phyloP scores from a whole-genome alignment of 2,888 invertebrate genomes.

The Pandemis cinnamomeana region DNA sequence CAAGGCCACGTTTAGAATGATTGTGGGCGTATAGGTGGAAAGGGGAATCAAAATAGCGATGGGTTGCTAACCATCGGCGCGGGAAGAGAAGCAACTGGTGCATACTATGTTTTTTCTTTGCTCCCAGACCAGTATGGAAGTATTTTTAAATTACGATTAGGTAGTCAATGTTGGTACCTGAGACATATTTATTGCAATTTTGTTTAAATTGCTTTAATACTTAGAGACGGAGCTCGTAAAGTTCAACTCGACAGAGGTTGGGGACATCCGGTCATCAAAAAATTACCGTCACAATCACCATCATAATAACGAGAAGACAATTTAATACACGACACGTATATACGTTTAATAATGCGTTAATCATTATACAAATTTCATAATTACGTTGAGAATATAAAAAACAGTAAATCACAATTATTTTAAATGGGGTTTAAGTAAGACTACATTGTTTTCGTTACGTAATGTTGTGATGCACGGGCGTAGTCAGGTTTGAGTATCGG shows the following conservation, averaged over 20 bases:
- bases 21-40: too few species aligned
- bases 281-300: constrained; percentile 25
- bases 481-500: too few species aligned
- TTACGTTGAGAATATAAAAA: constrained; percentile 18
- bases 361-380: constrained; percentile 21
- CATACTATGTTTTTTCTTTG: too few species aligned
- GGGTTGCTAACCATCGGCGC: too few species aligned
- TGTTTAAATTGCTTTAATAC: neutral
- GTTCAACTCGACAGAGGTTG: constrained; percentile 26
- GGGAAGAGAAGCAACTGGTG: too few species aligned
- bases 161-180: too few species aligned
- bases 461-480: neutral
- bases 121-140: too few species aligned
- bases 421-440: constrained; percentile 11
- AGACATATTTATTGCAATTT: too few species aligned
- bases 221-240: neutral
- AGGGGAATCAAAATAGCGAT: too few species aligned
- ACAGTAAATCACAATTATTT: constrained; percentile 19
- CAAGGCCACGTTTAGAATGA: too few species aligned
- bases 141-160: too few species aligned
- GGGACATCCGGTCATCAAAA: constrained; percentile 48
- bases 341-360: constrained; percentile 31
- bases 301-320: constrained; percentile 34
- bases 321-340: constrained; percentile 11
- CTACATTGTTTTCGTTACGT: neutral